phyloP scores from a whole-genome alignment of 2,113 vertebrate genomes.

The Heptranchias perlo region DNA sequence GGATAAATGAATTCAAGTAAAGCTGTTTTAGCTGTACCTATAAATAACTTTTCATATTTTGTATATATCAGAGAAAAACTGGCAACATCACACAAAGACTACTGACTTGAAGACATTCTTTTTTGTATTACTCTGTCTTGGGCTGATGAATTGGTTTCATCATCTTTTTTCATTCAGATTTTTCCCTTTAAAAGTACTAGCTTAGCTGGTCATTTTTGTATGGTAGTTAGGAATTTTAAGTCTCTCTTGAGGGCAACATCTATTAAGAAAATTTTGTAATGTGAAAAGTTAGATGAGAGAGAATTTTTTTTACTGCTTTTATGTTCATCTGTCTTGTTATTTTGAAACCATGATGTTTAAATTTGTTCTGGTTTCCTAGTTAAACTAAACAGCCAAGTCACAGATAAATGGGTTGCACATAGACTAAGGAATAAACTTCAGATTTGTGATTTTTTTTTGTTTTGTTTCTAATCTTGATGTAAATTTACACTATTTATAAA shows the following conservation, averaged over 20 bases:
- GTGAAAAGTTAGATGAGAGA: slow-evolving; percentile 78
- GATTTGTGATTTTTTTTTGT: slow-evolving; percentile 82
- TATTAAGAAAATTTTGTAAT: slow-evolving; percentile 64
- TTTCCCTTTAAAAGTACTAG: slow-evolving; percentile 74
- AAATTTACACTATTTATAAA: slow-evolving; percentile 99
- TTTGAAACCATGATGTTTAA: slow-evolving; percentile 70
- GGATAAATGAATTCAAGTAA: slow-evolving; percentile 67
- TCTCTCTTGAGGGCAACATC: slow-evolving; percentile 65
- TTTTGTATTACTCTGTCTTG: slow-evolving; percentile 76
- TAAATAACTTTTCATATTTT: slow-evolving; percentile 69
- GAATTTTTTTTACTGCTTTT: slow-evolving; percentile 73
- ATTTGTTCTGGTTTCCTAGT: slow-evolving; percentile 72
- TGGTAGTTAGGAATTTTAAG: slow-evolving; percentile 81
- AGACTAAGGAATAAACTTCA: slow-evolving; percentile 93
- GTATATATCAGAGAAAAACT: slow-evolving; percentile 90
- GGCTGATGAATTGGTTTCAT: slow-evolving; percentile 71
- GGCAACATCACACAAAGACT: slow-evolving; percentile 84
- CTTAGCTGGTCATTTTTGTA: slow-evolving; percentile 86
- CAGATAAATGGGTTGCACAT: slow-evolving; percentile 95
- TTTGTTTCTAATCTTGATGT: slow-evolving; percentile 98
- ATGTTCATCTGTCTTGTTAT: slow-evolving; percentile 74
- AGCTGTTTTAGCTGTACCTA: slow-evolving; percentile 75
- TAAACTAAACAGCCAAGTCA: slow-evolving; percentile 82
- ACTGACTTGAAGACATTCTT: slow-evolving; percentile 85
- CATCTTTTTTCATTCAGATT: slow-evolving; percentile 57